These are phyloP conservation scores for Drosophila busckii DNA, from an alignment of 1,140 invertebrate genomes.

Conservation along the genomic window DNA sequence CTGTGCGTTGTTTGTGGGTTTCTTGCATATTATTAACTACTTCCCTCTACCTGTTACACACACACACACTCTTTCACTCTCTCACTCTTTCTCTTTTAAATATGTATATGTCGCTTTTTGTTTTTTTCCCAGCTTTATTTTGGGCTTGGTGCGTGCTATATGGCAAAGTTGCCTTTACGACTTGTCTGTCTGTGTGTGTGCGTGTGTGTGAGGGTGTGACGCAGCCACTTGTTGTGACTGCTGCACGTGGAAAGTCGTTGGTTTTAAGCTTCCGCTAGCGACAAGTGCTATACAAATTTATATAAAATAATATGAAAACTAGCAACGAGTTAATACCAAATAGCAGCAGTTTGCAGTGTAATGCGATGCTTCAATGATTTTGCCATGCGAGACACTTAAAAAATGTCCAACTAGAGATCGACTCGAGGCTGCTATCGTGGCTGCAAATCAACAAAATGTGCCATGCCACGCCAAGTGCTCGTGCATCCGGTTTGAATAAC, in stretches of 20 bases:
- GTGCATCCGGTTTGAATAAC: slow-evolving; percentile 46
- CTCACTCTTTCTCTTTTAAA: slow-evolving; percentile 15
- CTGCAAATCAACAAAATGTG: neutral
- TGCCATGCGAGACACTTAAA: slow-evolving; percentile 37
- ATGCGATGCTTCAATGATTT: slow-evolving; percentile 64
- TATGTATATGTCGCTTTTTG: slow-evolving; percentile 48
- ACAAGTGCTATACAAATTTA: neutral
- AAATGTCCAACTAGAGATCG: slow-evolving; percentile 28
- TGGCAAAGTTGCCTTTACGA: slow-evolving; percentile 29
- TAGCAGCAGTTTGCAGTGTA: slow-evolving; percentile 35
- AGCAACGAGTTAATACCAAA: slow-evolving; percentile 43
- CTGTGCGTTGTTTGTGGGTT: slow-evolving; percentile 43
- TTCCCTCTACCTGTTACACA: too few species aligned
- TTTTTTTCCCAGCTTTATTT: slow-evolving; percentile 23
- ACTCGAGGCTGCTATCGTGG: too few species aligned
- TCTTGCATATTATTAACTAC: slow-evolving; percentile 65
- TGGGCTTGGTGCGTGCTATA: slow-evolving; percentile 62
- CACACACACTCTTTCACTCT: neutral
- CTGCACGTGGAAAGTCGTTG: slow-evolving; percentile 55
- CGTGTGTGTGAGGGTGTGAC: slow-evolving; percentile 45
- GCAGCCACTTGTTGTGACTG: slow-evolving; percentile 58
- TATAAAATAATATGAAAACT: slow-evolving; percentile 6
- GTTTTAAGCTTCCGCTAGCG: slow-evolving; percentile 47
- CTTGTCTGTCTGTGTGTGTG: slow-evolving; percentile 9
- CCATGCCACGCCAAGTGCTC: slow-evolving; percentile 49